Evolutionary conservation across 2,888 invertebrate genomes (phyloP).

Genomic region (Apantesis nais): DNA sequence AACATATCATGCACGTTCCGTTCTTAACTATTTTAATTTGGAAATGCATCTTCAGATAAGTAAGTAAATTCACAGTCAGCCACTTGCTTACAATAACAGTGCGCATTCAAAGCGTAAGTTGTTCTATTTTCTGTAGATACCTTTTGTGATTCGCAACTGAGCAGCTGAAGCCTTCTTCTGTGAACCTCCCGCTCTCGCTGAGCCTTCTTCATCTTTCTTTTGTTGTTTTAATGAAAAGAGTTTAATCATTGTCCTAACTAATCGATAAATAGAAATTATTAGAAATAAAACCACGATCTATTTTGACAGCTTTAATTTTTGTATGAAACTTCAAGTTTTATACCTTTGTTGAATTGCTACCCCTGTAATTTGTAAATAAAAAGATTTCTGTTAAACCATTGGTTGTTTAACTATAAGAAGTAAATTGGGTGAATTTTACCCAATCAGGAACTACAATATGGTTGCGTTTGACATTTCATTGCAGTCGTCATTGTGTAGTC

Average conservation of each 20-base stretch:
- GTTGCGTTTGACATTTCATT: not conserved
- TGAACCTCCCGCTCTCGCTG: conserved; percentile 86
- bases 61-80: conserved; percentile 11
- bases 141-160: conserved; percentile 98
- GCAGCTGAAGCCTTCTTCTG: conserved; percentile 98
- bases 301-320: conserved; percentile 76
- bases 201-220: conserved; percentile 98
- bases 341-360: conserved; percentile 9
- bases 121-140: conserved; percentile 76
- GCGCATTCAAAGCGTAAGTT: conserved; percentile 35
- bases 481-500: not conserved
- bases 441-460: conserved; percentile 24
- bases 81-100: conserved; percentile 29
- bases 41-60: not conserved
- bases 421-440: conserved; percentile 7
- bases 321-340: conserved; percentile 44
- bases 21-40: not conserved
- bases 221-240: conserved; percentile 99
- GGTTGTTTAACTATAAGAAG: conserved; percentile 32
- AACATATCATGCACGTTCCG: not conserved
- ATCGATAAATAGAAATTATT: conserved; percentile 75
- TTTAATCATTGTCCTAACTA: conserved; percentile 94
- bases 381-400: conserved; percentile 31
- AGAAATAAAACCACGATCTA: conserved; percentile 75
- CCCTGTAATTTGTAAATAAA: conserved; percentile 20